These are phyloP conservation scores for Myripristis jacobus DNA, from an alignment of 2,797 vertebrate species.

Conservation along the genomic window DNA sequence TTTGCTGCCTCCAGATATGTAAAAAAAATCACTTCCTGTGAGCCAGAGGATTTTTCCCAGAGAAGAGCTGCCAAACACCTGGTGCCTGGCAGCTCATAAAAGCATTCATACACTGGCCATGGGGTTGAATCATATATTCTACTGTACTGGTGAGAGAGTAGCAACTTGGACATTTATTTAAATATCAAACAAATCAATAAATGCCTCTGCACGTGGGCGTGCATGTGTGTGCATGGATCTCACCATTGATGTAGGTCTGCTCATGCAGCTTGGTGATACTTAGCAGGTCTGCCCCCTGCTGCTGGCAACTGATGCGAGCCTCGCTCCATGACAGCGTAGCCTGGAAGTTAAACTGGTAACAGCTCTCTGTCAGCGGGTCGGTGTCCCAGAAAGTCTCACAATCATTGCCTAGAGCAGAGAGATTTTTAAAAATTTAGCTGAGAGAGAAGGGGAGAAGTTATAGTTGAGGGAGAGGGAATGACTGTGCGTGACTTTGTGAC, in stretches of 20 bases:
- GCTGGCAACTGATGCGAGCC: conserved; percentile 94
- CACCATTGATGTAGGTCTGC: conserved; percentile 98
- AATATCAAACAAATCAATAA: too few species aligned
- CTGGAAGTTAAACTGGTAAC: conserved; percentile 99
- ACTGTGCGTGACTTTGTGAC: neutral
- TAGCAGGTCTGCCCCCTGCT: conserved; percentile 94
- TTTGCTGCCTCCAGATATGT: too few species aligned
- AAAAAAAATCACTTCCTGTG: too few species aligned
- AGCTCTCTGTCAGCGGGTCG: conserved; percentile 93
- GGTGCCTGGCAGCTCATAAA: too few species aligned
- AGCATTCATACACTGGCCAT: too few species aligned
- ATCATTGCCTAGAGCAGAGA: conserved; percentile 83
- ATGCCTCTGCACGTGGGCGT: neutral
- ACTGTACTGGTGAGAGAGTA: too few species aligned
- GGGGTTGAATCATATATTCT: too few species aligned
- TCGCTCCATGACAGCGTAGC: conserved; percentile 94
- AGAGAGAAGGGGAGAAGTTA: neutral
- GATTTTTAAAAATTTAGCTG: neutral
- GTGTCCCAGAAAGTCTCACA: conserved; percentile 99
- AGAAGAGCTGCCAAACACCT: too few species aligned
- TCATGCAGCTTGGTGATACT: conserved; percentile 97
- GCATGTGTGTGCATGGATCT: conserved; percentile 21
- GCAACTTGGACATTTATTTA: too few species aligned
- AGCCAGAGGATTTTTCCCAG: too few species aligned
- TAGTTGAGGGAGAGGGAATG: neutral